Conservation (phyloP, 2,888 invertebrate genomes). For the Osmoderma eremita region DNA sequence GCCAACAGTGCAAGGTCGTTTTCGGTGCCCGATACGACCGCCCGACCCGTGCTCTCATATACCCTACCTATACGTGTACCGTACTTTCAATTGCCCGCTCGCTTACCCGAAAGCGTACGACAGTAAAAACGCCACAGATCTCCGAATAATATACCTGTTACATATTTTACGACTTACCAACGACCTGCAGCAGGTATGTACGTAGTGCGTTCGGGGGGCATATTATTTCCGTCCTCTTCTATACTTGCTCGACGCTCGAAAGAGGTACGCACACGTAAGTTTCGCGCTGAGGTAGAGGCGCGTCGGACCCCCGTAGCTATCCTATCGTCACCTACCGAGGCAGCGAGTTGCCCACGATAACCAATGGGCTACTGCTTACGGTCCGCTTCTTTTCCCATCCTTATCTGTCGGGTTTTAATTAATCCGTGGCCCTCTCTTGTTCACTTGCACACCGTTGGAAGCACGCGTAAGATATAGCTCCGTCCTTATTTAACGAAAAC, state of each 20-base stretch:
- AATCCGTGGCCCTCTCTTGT: background rate
- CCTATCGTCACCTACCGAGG: constrained; percentile 48
- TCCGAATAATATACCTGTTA: constrained; percentile 48
- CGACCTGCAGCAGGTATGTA: too few species aligned
- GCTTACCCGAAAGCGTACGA: background rate
- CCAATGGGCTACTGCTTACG: constrained; percentile 35
- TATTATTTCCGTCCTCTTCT: constrained; percentile 43
- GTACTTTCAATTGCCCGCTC: background rate
- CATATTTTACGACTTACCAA: constrained; percentile 47
- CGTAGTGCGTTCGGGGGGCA: background rate
- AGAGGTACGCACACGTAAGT: constrained; percentile 42
- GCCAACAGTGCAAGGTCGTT: background rate
- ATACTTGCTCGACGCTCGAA: constrained; percentile 38
- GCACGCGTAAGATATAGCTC: constrained; percentile 1
- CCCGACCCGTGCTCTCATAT: too few species aligned
- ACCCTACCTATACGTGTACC: background rate
- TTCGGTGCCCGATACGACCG: background rate
- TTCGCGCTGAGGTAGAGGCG: constrained; percentile 40
- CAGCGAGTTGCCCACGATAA: constrained; percentile 16
- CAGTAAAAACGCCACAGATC: too few species aligned
- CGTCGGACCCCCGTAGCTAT: constrained; percentile 47
- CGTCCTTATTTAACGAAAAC: constrained; percentile 21
- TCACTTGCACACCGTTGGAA: background rate
- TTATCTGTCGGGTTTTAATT: constrained; percentile 11
- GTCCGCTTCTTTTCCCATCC: constrained; percentile 2